These are phyloP conservation scores for Bicyclus anynana DNA, from an alignment of 1,140 invertebrate genomes.

Conservation along the genomic window DNA sequence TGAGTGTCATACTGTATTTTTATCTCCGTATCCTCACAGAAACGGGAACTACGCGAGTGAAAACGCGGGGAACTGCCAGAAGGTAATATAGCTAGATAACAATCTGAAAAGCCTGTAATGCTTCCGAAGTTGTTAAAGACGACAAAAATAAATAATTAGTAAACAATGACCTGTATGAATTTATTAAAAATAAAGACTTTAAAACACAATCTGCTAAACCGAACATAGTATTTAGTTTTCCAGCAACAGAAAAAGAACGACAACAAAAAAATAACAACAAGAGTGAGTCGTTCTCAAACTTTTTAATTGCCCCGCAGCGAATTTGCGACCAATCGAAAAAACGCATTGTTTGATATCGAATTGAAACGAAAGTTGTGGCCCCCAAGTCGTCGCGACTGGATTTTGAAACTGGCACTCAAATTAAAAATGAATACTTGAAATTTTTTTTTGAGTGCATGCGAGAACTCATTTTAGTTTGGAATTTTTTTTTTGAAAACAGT, in stretches of 20 bases:
- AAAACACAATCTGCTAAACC: background rate
- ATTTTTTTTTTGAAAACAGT: conserved; percentile 13
- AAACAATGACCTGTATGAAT: too few relatives aligned
- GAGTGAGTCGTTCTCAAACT: conserved; percentile 38
- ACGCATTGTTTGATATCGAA: conserved; percentile 47
- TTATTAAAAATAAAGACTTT: too few relatives aligned
- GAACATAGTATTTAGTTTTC: conserved; percentile 14
- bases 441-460: conserved; percentile 39
- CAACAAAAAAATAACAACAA: conserved; percentile 15
- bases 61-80: too few relatives aligned
- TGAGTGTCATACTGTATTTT: too few relatives aligned
- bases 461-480: conserved; percentile 22
- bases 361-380: conserved; percentile 40
- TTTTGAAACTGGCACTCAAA: conserved; percentile 35
- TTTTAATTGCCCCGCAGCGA: conserved; percentile 52
- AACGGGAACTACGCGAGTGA: too few relatives aligned
- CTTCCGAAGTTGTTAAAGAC: too few relatives aligned
- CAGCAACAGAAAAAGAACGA: conserved; percentile 4
- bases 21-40: too few relatives aligned
- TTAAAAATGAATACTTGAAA: conserved; percentile 43
- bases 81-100: too few relatives aligned
- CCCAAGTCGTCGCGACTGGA: conserved; percentile 37
- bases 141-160: too few relatives aligned
- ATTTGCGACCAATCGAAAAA: conserved; percentile 50
- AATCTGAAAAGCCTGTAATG: too few relatives aligned